Conservation (phyloP, 2,888 invertebrate genomes). For the Protophormia terraenovae region DNA sequence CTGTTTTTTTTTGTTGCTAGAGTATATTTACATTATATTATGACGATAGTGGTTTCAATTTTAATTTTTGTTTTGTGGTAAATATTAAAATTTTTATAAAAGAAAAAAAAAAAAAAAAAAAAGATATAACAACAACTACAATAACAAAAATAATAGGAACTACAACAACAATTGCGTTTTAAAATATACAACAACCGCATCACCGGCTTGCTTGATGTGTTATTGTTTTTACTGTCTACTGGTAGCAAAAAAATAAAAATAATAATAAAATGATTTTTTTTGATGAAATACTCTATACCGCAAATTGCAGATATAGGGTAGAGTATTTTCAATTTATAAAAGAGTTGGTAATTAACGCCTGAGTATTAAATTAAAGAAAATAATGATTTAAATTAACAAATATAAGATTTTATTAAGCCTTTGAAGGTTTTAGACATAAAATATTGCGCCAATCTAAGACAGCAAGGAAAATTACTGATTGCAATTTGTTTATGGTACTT, state of each 20-base stretch:
- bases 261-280: not conserved
- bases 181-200: slow-evolving; percentile 46
- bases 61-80: slow-evolving; percentile 60
- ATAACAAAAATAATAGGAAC: slow-evolving; percentile 3
- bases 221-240: slow-evolving; percentile 18
- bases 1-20: not conserved
- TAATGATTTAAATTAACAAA: no score
- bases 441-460: no score
- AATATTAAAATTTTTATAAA: slow-evolving; percentile 47
- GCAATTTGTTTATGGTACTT: no score
- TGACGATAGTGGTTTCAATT: slow-evolving; percentile 58
- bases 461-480: no score
- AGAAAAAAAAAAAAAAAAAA: not conserved
- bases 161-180: not conserved
- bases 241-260: not conserved
- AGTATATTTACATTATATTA: slow-evolving; percentile 34
- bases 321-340: no score
- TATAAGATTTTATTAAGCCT: no score
- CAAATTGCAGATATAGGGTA: no score
- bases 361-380: no score
- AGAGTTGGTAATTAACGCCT: no score
- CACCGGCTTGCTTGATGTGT: slow-evolving; percentile 32
- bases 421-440: no score
- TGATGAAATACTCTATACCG: not conserved
- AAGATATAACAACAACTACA: not conserved